phyloP scores from a whole-genome alignment of 2,113 vertebrate genomes.

The Hepsetus odoe region DNA sequence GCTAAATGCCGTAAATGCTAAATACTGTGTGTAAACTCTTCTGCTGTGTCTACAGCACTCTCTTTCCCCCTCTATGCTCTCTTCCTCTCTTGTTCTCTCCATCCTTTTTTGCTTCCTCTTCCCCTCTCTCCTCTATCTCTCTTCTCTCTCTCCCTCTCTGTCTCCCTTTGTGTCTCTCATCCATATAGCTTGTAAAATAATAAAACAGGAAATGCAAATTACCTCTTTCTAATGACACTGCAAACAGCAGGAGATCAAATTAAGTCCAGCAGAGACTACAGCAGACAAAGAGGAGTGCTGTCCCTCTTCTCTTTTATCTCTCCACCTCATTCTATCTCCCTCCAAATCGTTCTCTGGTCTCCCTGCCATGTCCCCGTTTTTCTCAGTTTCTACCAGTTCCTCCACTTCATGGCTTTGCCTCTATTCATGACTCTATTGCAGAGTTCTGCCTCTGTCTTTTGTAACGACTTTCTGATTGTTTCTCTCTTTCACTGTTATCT shows the following conservation, averaged over 20 bases:
- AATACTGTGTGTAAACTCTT: not conserved
- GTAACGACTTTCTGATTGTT: slow-evolving; percentile 16
- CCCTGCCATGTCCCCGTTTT: slow-evolving; percentile 69
- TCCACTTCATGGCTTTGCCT: slow-evolving; percentile 73
- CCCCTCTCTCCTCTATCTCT: slow-evolving; percentile 14
- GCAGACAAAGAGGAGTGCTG: not conserved
- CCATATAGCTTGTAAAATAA: slow-evolving; percentile 58
- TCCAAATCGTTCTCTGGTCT: slow-evolving; percentile 73
- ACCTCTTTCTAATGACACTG: slow-evolving; percentile 64
- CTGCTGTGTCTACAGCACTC: not conserved
- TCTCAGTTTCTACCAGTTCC: slow-evolving; percentile 64
- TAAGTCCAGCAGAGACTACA: slow-evolving; percentile 55
- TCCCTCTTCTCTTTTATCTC: slow-evolving; percentile 64
- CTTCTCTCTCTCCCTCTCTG: not conserved
- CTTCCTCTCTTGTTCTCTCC: not conserved
- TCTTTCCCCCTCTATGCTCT: not conserved
- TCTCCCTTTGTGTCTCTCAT: not conserved
- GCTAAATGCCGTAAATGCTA: too few relatives aligned
- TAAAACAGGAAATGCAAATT: slow-evolving; percentile 68
- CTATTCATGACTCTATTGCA: slow-evolving; percentile 61
- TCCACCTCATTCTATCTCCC: slow-evolving; percentile 73
- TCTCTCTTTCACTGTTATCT: slow-evolving; percentile 70
- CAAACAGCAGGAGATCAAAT: slow-evolving; percentile 75
- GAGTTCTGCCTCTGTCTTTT: slow-evolving; percentile 46
- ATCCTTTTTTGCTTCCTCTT: not conserved